Base-by-base conservation (phyloP, 35 echinoderm and acorn worm genomes). In the Chiridota heheva region DNA sequence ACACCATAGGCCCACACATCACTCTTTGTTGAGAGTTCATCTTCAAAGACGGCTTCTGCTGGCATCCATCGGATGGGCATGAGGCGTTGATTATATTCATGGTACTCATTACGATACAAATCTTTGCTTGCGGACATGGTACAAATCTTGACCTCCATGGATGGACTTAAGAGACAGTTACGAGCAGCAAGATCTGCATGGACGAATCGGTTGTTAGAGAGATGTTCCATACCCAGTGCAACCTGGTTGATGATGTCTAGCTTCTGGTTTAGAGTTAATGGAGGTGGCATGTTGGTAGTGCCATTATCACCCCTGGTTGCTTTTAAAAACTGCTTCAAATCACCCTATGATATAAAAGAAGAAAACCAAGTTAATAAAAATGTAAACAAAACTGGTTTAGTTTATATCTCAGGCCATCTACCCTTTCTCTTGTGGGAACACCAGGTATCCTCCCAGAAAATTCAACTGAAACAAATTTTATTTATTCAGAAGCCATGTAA, bases 51-150 rank as follows among this genome's bases (percentile, higher is more conserved):
- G 42, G 94, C 94, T 39, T 97, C 94, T 7, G 83, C 69, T 13
- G 94, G 89, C 94, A 97, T 88, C 94, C 94, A 97, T 68, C 94
- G 77, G 26, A 97, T 81, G 4, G 94, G 94, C 77, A 97, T 87
- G 30, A 97, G 80, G 53, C 81, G 77, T 47, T 97, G 88, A 56
- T 88, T 70, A 46, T 97, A 91, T 74, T 97, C 94, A 40, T 97
- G 88, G 89, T 97, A 97, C 73, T 97, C 94, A 22, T 72, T 56
- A 26, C 88, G 88, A 81, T 91, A 97, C 20, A 97, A 60, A 85
- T 97, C 94, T 73, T 91, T 73, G 30, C 89, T 88, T 40, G 85
- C 84, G 15, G 70, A 73, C 84, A 97, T 91, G 62, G 74, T 87
- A 43, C 84, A 88, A 51, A 97, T 84, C 77, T 97, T 97, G 68